A percentile compares a stretch with the other conserved stretches of the same genome.
phyloP scores from a whole-genome alignment of 2,797 vertebrate genomes.

The Lagodon rhomboides region DNA sequence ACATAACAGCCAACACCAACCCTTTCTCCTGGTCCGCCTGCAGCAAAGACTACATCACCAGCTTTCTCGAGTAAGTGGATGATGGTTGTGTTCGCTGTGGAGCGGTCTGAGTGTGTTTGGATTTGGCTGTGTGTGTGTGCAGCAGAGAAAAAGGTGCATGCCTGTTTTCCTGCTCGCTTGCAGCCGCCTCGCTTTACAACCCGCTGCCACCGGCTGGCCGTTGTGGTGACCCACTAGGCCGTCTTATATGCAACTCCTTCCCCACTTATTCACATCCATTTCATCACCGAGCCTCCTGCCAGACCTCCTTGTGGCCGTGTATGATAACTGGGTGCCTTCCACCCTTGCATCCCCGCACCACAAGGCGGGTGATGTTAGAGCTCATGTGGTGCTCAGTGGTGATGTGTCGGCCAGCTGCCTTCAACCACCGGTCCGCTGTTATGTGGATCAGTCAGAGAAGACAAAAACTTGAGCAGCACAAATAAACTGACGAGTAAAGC shows the following conservation, averaged over 20 bases:
- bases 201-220: constrained; percentile 47
- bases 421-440: constrained; percentile 35
- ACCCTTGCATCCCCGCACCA: constrained; percentile 47
- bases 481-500: constrained; percentile 29
- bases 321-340: constrained; percentile 61
- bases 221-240: constrained; percentile 60
- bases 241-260: constrained; percentile 37
- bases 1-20: constrained; percentile 99
- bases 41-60: constrained; percentile 99
- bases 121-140: constrained; percentile 16
- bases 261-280: constrained; percentile 55
- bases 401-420: constrained; percentile 54
- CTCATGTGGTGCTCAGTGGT: constrained; percentile 40
- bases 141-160: constrained; percentile 45
- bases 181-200: constrained; percentile 62
- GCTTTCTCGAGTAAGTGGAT: constrained; percentile 99
- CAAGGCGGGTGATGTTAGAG: constrained; percentile 52
- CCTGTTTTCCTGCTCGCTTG: constrained; percentile 52
- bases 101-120: constrained; percentile 38
- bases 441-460: constrained; percentile 32
- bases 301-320: constrained; percentile 65
- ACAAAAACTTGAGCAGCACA: constrained; percentile 32
- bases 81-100: constrained; percentile 53
- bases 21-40: constrained; percentile 99
- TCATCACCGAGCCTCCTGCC: constrained; percentile 56